Conservation (phyloP, 2,113 vertebrate species). For the Cinclus mexicanus region DNA sequence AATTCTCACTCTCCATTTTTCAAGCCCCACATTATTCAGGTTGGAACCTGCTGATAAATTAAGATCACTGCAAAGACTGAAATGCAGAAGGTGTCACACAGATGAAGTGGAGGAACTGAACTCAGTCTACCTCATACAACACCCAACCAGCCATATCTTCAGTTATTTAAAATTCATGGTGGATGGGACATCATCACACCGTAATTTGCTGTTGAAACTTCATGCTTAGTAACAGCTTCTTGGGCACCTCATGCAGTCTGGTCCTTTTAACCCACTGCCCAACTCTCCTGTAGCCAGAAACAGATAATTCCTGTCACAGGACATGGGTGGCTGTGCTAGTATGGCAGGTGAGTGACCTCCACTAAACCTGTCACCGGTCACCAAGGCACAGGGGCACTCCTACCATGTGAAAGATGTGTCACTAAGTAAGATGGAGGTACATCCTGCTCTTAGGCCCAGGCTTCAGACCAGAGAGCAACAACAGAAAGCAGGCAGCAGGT, state of each 20-base stretch:
- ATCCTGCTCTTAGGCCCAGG: background rate
- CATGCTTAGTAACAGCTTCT: background rate
- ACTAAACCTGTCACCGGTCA: background rate
- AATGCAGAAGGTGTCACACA: background rate
- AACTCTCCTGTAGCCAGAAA: background rate
- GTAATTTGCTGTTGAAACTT: background rate
- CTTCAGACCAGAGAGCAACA: fast-evolving
- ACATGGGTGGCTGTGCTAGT: background rate
- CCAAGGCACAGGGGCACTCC: background rate
- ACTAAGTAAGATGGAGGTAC: background rate
- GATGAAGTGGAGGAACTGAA: background rate
- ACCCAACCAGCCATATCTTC: background rate
- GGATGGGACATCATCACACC: background rate
- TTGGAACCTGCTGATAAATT: background rate
- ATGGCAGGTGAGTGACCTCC: background rate
- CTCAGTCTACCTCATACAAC: background rate
- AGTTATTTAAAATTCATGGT: background rate
- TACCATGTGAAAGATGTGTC: background rate
- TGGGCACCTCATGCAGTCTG: background rate
- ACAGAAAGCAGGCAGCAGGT: background rate
- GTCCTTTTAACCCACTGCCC: background rate
- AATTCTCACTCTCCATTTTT: background rate
- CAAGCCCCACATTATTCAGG: background rate
- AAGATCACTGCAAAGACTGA: background rate
- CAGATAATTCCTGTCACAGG: background rate